Base-by-base conservation (phyloP, 1,140 invertebrate species). In the Rhizoglyphus robini region DNA sequence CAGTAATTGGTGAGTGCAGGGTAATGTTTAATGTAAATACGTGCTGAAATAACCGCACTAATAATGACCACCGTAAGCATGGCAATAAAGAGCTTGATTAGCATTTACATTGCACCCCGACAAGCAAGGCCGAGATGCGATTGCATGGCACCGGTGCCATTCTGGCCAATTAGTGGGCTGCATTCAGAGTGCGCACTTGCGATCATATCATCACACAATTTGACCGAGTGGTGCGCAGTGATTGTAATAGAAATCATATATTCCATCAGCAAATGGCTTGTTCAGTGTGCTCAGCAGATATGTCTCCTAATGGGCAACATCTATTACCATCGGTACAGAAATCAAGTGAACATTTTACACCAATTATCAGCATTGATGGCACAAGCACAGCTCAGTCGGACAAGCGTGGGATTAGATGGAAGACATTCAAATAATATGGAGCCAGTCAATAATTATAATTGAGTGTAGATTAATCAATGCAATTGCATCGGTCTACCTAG, bases 21-120 rank as follows among this genome's bases (percentile, higher is more conserved):
- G 20, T 54, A 20, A 54, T 54, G 8, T 11, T 54, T 54, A 54
- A 54, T 54, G 51, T 54, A 54, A 54, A 54, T 54, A 23, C 20
- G 23, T 8, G 23, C 8, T 25, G 51, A 8, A 54, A 20, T 54
- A 8, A 20, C 51, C 23, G 23, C 41, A 15, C 41, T 54, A 54
- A 54, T 54, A 23, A 54, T 23, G 51, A 54, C 20, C 23, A 54
- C 23, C 8, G 23, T 54, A 54, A 54, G 51, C 51, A 54, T 54
- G 8, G 51, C 23, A 54, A 54, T 54, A 23, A 54, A 8, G 20
- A 54, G 8, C 51, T 54, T 54, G 51, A 54, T 54, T 54, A 54
- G 51, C 51, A 54, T 54, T 54, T 54, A 23, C 51, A 46, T 46
- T 46, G 41, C 41, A 46, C 41, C 15, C 41, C 23, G 41, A 46